These are phyloP conservation scores for Parotocinclus haroldoi DNA, from an alignment of 2,797 vertebrate species.

Conservation along the genomic window DNA sequence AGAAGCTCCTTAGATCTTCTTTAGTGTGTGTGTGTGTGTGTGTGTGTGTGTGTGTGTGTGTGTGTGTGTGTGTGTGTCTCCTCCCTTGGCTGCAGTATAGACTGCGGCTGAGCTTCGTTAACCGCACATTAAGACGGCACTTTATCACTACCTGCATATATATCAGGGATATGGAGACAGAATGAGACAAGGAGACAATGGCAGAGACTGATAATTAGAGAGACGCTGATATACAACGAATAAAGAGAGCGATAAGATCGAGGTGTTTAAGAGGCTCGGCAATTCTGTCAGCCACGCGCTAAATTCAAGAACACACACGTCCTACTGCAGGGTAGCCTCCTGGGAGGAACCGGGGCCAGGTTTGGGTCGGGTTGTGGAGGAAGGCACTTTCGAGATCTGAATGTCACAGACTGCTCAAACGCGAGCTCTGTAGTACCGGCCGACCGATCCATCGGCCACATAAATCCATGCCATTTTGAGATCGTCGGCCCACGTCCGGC, in stretches of 20 bases:
- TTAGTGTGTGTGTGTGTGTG: no score
- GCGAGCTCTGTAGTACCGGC: no score
- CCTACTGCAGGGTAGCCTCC: neutral
- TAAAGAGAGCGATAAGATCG: neutral
- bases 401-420: no score
- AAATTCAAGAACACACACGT: neutral
- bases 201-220: neutral
- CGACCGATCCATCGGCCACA: no score
- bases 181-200: neutral
- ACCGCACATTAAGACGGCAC: slow-evolving; percentile 31
- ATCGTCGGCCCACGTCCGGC: no score
- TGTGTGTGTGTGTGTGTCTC: slow-evolving; percentile 17
- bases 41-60: slow-evolving; percentile 17
- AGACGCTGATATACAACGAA: no score
- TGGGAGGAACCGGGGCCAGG: no score
- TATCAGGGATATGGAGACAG: slow-evolving; percentile 23
- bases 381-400: no score
- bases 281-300: slow-evolving; percentile 6
- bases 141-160: slow-evolving; percentile 24
- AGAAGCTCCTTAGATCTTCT: no score
- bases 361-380: no score
- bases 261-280: slow-evolving; percentile 2
- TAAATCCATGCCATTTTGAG: no score
- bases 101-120: slow-evolving; percentile 19
- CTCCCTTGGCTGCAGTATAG: slow-evolving; percentile 7